Evolutionary conservation across 1,140 invertebrate genomes (phyloP).

Genomic region (Dysdera silvatica): DNA sequence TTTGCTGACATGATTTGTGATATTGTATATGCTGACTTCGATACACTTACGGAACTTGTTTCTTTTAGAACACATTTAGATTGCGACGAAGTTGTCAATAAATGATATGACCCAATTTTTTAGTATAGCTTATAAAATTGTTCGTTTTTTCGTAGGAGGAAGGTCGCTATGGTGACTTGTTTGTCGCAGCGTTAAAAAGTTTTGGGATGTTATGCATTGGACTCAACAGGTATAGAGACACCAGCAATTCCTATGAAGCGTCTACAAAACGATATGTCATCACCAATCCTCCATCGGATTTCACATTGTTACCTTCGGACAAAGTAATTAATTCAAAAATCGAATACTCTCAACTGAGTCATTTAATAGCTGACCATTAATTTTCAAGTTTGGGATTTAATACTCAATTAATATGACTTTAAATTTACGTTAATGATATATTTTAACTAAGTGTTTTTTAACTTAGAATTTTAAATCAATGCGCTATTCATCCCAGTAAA

Average conservation of each 20-base stretch:
- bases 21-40: too few species aligned
- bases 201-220: slow-evolving; percentile 99
- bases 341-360: neutral
- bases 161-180: slow-evolving; percentile 91
- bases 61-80: too few species aligned
- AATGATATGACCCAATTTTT: neutral
- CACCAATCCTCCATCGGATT: slow-evolving; percentile 97
- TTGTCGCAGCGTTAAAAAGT: slow-evolving; percentile 88
- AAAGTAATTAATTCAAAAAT: slow-evolving; percentile 58
- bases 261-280: slow-evolving; percentile 76
- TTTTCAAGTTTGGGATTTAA: neutral
- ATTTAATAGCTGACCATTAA: neutral
- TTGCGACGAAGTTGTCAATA: neutral
- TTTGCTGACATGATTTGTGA: too few species aligned
- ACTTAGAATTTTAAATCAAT: neutral
- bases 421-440: neutral
- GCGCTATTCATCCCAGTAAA: neutral
- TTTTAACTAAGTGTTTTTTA: neutral
- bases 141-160: slow-evolving; percentile 51
- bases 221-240: slow-evolving; percentile 68
- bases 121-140: neutral
- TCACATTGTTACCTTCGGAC: slow-evolving; percentile 88
- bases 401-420: neutral
- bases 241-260: slow-evolving; percentile 32
- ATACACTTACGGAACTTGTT: too few species aligned